Base-by-base conservation (phyloP, 1,140 invertebrate species). In the Leptonema lineaticorne region DNA sequence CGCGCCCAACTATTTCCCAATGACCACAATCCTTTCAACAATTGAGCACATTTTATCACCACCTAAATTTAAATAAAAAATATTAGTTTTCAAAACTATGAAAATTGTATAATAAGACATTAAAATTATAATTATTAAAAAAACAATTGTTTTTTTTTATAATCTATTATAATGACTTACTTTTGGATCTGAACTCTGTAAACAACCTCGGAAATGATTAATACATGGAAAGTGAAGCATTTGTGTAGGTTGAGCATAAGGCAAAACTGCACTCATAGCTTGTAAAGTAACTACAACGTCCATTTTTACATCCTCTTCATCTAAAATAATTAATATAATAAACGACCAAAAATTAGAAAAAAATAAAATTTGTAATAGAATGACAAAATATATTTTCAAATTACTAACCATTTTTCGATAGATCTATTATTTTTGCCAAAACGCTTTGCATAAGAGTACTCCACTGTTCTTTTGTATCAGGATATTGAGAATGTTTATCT, bases 221-320 rank as follows among this genome's bases (percentile, higher is more conserved):
- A 97, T 92, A 75, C 93, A 95, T 1, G 95, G 95, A 82, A 93
- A 94, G 77, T 94, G 92, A 27, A 98, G 78, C 74, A 93, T 91
- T 1, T 90, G 89, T 7, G 90, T 88, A 30, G 89, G 84, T 0
- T 92, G 89, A 9, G 92, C 89, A 74, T 93, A 89, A 6, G 94
- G 85, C 53, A 96, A 87, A 75, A 98, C 92, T 1, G 96, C 92
- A 11, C 92, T 89, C 73, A 97, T 92, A 0, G 92, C 89, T 59
- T 94, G 81, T 78, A 97, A 87, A 78, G 95, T 90, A 0, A 91
- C 90, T 2, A 92, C 85, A 74, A 93, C 88, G 75, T 96, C 93
- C 75, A 94, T 85, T 76, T 89, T 92, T 26, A 87, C 88, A 69
- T 91, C 89, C 27, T 89, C 85, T 62, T 88, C 87, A 74, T 88